A percentile compares a stretch with the other conserved stretches of the same genome.
These are phyloP conservation scores for Oreochromis spilurus DNA, from an alignment of 2,113 vertebrate species.

Conservation along the genomic window DNA sequence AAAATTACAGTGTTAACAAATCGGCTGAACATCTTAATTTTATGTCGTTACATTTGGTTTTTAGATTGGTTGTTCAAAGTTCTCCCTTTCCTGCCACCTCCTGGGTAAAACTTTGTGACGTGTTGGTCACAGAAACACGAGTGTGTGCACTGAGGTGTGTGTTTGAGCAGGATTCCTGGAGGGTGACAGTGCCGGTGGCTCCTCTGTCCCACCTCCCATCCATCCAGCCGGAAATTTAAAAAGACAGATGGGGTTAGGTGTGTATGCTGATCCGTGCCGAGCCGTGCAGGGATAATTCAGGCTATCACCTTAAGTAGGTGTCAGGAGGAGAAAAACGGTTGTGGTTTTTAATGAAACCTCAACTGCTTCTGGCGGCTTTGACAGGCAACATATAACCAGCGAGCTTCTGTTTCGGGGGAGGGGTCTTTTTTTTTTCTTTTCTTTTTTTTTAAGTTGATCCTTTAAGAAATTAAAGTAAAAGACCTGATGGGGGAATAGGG, in stretches of 20 bases:
- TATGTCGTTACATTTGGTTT: fast-evolving
- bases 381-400: slow-evolving; percentile 47
- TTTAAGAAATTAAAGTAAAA: slow-evolving; percentile 58
- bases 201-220: slow-evolving; percentile 4
- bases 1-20: background rate
- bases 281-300: slow-evolving; percentile 36
- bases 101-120: background rate
- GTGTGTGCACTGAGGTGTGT: background rate
- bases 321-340: slow-evolving; percentile 57
- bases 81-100: background rate
- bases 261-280: background rate
- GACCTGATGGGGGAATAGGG: background rate
- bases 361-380: slow-evolving; percentile 15
- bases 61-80: background rate
- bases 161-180: background rate
- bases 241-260: slow-evolving; percentile 44
- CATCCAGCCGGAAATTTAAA: slow-evolving; percentile 49
- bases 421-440: background rate
- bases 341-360: slow-evolving; percentile 59
- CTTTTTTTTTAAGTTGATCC: background rate
- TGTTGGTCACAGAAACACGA: background rate
- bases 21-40: background rate
- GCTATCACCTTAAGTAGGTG: slow-evolving; percentile 67
- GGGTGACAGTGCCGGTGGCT: background rate
- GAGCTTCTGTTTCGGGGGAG: slow-evolving; percentile 1